Evolutionary conservation across 1,140 invertebrate species (phyloP), one percentile per base, ranked within the genome.

Genomic region (Campodea augens): DNA sequence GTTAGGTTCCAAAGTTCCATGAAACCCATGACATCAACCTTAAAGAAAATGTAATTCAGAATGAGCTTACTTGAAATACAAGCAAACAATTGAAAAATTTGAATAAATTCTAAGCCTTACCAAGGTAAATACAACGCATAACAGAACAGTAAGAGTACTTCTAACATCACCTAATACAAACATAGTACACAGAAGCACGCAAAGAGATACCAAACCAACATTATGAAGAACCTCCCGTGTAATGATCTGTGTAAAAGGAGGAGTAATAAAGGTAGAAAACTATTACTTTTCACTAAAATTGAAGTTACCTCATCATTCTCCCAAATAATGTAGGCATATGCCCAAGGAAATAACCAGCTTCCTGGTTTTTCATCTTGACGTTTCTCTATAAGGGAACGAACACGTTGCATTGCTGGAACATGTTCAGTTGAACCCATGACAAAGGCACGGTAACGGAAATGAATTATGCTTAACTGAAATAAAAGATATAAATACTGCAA

Each of bases 1-100:
- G 81, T 85, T 43, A 88, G 67, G 5, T 78, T 82, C 85, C 84
- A 78, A 45, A 73, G 73, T 45, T 73, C 73, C 78, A 91, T 83
- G 51, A 77, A 78, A 2, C 84, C 86, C 48, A 78, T 75, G 25
- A 89, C 81, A 59, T 85, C 78, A n/a, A n/a, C n/a, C n/a, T n/a
- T n/a, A n/a, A n/a, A n/a, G n/a, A n/a, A n/a, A n/a, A n/a, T n/a
- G n/a, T n/a, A n/a, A n/a, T n/a, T n/a, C n/a, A n/a, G n/a, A n/a
- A n/a, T n/a, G n/a, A n/a, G n/a, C n/a, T n/a, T n/a, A n/a, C n/a
- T n/a, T n/a, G n/a, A n/a, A n/a, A n/a, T n/a, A n/a, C n/a, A n/a
- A n/a, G n/a, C n/a, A n/a, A n/a, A n/a, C n/a, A n/a, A n/a, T n/a
- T n/a, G n/a, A n/a, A n/a, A n/a, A n/a, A n/a, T n/a, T n/a, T n/a